Evolutionary conservation across 2,888 invertebrate genomes (phyloP).

Genomic region (Tiliacea citrago): DNA sequence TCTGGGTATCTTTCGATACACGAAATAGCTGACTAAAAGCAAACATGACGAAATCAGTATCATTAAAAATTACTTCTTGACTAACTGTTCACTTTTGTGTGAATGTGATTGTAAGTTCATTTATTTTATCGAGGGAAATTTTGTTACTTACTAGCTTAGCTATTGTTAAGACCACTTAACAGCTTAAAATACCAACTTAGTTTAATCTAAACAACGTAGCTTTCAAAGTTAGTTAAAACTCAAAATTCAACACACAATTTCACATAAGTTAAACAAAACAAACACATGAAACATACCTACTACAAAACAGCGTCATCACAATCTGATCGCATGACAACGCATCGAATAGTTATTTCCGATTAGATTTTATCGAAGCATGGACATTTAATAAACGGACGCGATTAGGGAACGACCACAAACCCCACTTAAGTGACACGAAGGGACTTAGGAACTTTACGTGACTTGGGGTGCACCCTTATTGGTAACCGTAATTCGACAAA

Average conservation of each 20-base stretch:
- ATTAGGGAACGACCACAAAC: constrained; percentile 1
- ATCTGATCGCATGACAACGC: neutral
- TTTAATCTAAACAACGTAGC: constrained; percentile 11
- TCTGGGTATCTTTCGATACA: neutral
- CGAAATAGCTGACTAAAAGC: neutral
- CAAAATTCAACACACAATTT: constrained; percentile 6
- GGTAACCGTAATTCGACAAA: constrained; percentile 17
- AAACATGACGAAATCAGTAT: neutral
- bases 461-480: constrained; percentile 10
- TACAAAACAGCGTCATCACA: neutral
- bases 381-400: constrained; percentile 27
- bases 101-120: neutral
- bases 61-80: neutral
- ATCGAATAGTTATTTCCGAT: neutral
- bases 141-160: neutral
- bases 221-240: constrained; percentile 1
- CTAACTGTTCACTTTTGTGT: neutral
- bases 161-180: neutral
- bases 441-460: constrained; percentile 21
- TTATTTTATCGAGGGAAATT: neutral
- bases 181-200: constrained; percentile 4
- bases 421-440: constrained; percentile 23
- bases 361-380: constrained; percentile 48
- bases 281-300: neutral
- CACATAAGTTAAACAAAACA: neutral